phyloP scores from a whole-genome alignment of 2,113 vertebrate species.

The Chlamydotis undulata region DNA sequence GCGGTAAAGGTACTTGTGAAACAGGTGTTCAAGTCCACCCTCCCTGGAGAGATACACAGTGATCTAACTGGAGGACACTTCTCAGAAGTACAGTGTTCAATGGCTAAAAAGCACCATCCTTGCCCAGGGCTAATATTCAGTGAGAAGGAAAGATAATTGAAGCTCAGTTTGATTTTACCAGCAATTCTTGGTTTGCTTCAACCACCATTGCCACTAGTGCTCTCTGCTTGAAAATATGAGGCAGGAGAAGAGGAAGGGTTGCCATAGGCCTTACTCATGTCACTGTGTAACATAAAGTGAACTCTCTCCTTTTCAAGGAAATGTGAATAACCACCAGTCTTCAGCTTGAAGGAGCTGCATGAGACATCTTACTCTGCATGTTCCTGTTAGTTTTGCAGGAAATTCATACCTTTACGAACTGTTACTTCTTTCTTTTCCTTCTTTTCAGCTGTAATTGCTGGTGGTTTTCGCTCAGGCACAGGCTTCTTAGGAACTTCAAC shows the following conservation, averaged over 20 bases:
- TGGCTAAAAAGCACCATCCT: not conserved
- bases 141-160: not conserved
- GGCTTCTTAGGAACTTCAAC: slow-evolving; percentile 70
- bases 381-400: not conserved
- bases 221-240: not conserved
- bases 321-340: not conserved
- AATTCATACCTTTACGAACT: slow-evolving; percentile 80
- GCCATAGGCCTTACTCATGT: not conserved
- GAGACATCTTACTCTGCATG: not conserved
- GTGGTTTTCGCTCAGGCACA: slow-evolving; percentile 55
- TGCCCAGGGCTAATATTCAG: not conserved
- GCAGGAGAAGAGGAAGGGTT: not conserved
- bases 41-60: not conserved
- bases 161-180: not conserved
- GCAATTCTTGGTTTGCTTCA: not conserved
- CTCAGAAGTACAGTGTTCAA: not conserved
- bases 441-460: slow-evolving; percentile 64
- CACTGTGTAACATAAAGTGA: not conserved
- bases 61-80: not conserved
- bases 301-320: not conserved
- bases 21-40: not conserved
- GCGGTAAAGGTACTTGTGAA: not conserved
- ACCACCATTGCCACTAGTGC: not conserved
- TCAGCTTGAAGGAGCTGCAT: not conserved
- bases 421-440: slow-evolving; percentile 75